Conservation (phyloP, 2,797 vertebrate genomes). For the Pangasius macronema region DNA sequence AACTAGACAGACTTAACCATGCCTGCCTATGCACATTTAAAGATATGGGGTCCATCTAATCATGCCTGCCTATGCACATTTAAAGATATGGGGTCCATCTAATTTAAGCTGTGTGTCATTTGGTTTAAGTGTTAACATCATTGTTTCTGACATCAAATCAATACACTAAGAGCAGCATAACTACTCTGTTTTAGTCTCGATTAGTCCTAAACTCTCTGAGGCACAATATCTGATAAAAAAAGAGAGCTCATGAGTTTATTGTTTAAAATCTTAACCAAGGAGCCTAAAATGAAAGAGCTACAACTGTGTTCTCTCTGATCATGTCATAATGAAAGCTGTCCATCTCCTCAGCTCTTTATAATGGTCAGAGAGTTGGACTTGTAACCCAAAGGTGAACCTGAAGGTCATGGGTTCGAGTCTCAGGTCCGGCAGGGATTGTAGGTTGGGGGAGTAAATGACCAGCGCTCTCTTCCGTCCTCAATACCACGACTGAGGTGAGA, state of each 20-base stretch:
- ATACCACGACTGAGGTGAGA: no score
- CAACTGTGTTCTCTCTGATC: neutral
- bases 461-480: no score
- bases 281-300: neutral
- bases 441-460: no score
- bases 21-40: conserved; percentile 14
- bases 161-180: neutral
- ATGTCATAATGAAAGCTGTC: neutral
- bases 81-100: neutral
- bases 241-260: neutral
- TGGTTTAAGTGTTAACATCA: conserved; percentile 1
- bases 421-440: no score
- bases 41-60: neutral
- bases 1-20: conserved; percentile 12
- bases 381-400: no score
- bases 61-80: conserved; percentile 4
- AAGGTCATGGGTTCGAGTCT: no score
- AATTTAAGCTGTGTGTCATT: neutral
- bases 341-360: neutral
- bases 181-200: neutral
- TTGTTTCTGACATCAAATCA: neutral
- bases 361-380: no score
- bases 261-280: neutral
- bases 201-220: neutral
- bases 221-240: neutral